Conservation (phyloP, 2,113 vertebrate genomes). For the Ophthalmolycus amberensis region DNA sequence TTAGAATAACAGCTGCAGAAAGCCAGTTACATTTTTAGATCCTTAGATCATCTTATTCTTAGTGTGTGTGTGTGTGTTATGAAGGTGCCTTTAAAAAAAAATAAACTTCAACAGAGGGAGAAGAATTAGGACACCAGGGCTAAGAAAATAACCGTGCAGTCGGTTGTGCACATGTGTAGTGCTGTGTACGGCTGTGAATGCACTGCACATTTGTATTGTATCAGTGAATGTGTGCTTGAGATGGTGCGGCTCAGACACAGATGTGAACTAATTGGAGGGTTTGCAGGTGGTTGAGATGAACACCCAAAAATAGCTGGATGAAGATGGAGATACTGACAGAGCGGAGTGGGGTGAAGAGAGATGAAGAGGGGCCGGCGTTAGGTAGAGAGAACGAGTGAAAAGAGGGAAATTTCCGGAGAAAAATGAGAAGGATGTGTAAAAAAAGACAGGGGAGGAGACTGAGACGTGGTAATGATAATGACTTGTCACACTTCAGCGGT, state of each 20-base stretch:
- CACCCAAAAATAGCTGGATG: constrained; percentile 78
- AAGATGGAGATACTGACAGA: constrained; percentile 55
- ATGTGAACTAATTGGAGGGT: constrained; percentile 84
- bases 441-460: constrained; percentile 30
- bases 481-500: constrained; percentile 31
- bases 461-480: constrained; percentile 26
- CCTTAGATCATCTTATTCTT: constrained; percentile 30
- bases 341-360: constrained; percentile 32
- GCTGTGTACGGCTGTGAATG: neutral
- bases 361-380: constrained; percentile 4
- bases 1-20: constrained; percentile 63
- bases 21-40: constrained; percentile 67
- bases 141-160: constrained; percentile 39
- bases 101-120: constrained; percentile 35
- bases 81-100: constrained; percentile 36
- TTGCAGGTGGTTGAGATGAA: constrained; percentile 83
- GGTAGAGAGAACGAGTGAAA: constrained; percentile 23
- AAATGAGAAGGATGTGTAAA: constrained; percentile 12
- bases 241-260: constrained; percentile 74
- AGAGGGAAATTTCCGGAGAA: constrained; percentile 33
- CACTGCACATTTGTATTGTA: constrained; percentile 38
- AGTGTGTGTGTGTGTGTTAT: constrained; percentile 1
- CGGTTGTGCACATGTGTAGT: constrained; percentile 2
- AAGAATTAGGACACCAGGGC: constrained; percentile 36
- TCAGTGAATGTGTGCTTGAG: constrained; percentile 54